Percentiles rank a stretch among this genome's conserved stretches.
These are phyloP conservation scores for Triops longicaudatus DNA, from an alignment of 1,140 invertebrate species.

Conservation along the genomic window DNA sequence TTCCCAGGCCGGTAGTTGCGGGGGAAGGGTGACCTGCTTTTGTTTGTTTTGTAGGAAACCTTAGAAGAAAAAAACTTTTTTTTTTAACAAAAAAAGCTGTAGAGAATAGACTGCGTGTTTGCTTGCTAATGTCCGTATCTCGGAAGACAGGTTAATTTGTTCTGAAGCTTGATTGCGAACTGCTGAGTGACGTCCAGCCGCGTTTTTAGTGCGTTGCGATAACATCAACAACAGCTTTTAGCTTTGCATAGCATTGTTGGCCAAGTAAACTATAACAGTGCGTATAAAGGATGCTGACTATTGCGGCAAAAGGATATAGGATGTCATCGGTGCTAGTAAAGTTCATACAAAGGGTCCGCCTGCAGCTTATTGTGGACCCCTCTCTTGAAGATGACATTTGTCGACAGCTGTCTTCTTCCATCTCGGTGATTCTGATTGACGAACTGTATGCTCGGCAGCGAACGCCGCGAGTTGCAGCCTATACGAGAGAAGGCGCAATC, in stretches of 20 bases:
- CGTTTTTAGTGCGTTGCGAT: background rate
- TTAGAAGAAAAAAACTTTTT: background rate
- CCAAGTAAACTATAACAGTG: background rate
- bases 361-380: background rate
- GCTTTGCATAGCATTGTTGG: constrained; percentile 14
- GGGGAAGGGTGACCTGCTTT: background rate
- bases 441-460: background rate
- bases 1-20: background rate
- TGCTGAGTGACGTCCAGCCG: too few species aligned
- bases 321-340: constrained; percentile 7
- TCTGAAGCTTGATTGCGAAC: background rate
- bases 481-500: background rate
- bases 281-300: background rate
- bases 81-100: background rate
- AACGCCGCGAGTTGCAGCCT: background rate
- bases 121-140: background rate
- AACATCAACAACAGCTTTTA: background rate
- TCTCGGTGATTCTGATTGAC: background rate
- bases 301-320: background rate
- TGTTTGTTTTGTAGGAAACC: background rate
- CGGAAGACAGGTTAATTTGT: constrained; percentile 2
- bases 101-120: background rate
- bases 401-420: constrained; percentile 14
- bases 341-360: background rate
- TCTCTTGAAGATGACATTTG: constrained; percentile 3